A percentile compares a stretch with the other conserved stretches of the same genome.
phyloP scores from a whole-genome alignment of 2,113 vertebrate species.

The Serinus canaria region DNA sequence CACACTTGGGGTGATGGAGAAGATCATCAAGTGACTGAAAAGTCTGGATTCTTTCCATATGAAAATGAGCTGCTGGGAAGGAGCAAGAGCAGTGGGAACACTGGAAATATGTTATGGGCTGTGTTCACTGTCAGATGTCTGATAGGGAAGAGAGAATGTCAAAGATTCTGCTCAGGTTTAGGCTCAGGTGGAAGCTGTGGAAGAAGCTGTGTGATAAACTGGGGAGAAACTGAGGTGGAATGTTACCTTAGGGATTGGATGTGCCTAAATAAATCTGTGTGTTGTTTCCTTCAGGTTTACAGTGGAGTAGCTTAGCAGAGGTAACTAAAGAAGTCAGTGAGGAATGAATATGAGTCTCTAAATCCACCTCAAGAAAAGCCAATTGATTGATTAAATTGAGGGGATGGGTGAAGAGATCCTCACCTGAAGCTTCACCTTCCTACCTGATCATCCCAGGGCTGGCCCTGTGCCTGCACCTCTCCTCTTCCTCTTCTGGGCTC shows the following conservation, averaged over 20 bases:
- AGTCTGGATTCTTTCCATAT: neutral
- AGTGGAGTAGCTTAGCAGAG: neutral
- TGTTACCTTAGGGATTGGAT: neutral
- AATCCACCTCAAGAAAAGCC: neutral
- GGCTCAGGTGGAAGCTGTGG: neutral
- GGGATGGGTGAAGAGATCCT: neutral
- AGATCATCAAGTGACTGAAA: neutral
- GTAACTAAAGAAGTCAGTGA: neutral
- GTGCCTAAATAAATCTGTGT: neutral
- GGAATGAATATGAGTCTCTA: neutral
- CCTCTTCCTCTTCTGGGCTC: neutral
- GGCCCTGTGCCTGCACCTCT: fast-evolving
- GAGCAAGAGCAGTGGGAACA: neutral
- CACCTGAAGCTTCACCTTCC: neutral
- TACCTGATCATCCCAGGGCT: neutral
- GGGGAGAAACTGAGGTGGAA: neutral
- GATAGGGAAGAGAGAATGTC: neutral
- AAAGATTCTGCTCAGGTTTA: neutral
- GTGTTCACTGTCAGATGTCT: neutral
- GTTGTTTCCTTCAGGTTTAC: neutral
- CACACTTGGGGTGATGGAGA: neutral
- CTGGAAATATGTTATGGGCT: fast-evolving
- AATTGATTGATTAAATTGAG: neutral
- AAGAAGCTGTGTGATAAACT: neutral
- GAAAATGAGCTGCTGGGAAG: neutral